Evolutionary conservation across 1,140 invertebrate species (phyloP).

Genomic region (Catajapyx aquilonaris): DNA sequence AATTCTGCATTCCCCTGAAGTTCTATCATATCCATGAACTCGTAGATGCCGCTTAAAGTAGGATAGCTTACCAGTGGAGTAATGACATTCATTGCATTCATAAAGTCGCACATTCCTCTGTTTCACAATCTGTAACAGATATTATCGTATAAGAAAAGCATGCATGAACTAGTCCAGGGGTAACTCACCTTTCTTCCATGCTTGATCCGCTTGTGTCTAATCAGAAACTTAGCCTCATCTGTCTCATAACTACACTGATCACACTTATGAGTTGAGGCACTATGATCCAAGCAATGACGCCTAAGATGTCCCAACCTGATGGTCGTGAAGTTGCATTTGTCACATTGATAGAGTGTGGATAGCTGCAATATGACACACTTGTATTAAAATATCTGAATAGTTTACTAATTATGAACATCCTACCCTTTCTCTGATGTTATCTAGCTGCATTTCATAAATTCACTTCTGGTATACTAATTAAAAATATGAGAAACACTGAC

Average conservation of each 20-base stretch:
- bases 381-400: no score
- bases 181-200: slow-evolving; percentile 4
- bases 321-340: slow-evolving; percentile 18
- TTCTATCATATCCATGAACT: slow-evolving; percentile 7
- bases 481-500: no score
- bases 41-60: slow-evolving; percentile 14
- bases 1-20: slow-evolving; percentile 2
- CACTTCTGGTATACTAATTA: no score
- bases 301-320: slow-evolving; percentile 17
- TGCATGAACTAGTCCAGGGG: not conserved
- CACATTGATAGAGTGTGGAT: slow-evolving; percentile 16
- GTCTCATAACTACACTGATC: slow-evolving; percentile 11
- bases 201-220: slow-evolving; percentile 9
- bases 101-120: slow-evolving; percentile 6
- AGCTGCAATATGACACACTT: no score
- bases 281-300: slow-evolving; percentile 19
- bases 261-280: slow-evolving; percentile 13
- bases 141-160: not conserved
- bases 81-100: slow-evolving; percentile 9
- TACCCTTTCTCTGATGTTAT: no score
- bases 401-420: no score
- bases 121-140: slow-evolving; percentile 3
- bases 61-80: slow-evolving; percentile 13
- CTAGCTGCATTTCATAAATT: no score
- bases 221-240: slow-evolving; percentile 11